Percentiles rank a stretch among this genome's conserved stretches.
These are phyloP conservation scores for Caenorhabditis elegans DNA, from an alignment of 1,140 invertebrate genomes.

Conservation along the genomic window WBcel235 BX284605.5:6958501-6959000, in stretches of 20 bases:
- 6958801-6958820: conserved; percentile 17
- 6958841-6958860: conserved; percentile 36
- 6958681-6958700: background rate
- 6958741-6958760: conserved; percentile 23
- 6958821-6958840: conserved; percentile 11
- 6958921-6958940: conserved; percentile 39
- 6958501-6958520: background rate
- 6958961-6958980: conserved; percentile 34
- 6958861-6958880: conserved; percentile 35
- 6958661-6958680: background rate
- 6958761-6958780: conserved; percentile 30
- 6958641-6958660: conserved; percentile 16
- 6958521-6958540: background rate
- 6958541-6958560: background rate
- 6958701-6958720: background rate
- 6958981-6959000: conserved; percentile 20
- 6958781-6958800: background rate
- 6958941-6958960: conserved; percentile 16
- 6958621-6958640: background rate
- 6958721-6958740: conserved; percentile 26
- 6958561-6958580: conserved; percentile 3
- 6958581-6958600: background rate
- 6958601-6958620: background rate
- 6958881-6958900: conserved; percentile 38
- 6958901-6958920: conserved; percentile 42